Evolutionary conservation across 2,113 vertebrate species (phyloP).

Genomic region (Vidua macroura): DNA sequence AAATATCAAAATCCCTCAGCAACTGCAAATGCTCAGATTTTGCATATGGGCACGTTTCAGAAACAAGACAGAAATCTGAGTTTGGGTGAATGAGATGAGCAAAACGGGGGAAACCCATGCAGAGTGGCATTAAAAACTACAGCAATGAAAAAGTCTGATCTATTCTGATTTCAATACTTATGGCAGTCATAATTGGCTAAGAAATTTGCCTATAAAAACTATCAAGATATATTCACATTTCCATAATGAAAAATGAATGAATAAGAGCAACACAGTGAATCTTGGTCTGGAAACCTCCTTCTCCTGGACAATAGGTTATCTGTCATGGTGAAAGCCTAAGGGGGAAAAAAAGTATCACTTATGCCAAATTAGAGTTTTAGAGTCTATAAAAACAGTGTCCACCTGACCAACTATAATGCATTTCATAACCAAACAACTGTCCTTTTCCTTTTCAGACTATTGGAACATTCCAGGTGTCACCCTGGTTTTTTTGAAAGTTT

Average conservation of each 20-base stretch:
- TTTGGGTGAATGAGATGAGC: not conserved
- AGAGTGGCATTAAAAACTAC: not conserved
- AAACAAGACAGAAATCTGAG: not conserved
- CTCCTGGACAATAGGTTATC: not conserved
- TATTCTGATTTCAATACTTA: not conserved
- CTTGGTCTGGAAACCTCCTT: not conserved
- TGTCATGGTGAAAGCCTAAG: not conserved
- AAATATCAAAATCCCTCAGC: not conserved
- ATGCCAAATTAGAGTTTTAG: not conserved
- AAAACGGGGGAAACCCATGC: not conserved
- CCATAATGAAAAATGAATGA: not conserved
- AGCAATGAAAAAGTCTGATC: not conserved
- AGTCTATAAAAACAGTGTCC: not conserved
- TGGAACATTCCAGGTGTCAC: not conserved
- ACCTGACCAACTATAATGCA: not conserved
- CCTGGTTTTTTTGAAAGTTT: no score
- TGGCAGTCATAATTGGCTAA: not conserved
- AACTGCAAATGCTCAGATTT: not conserved
- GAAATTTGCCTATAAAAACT: not conserved
- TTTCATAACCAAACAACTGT: not conserved
- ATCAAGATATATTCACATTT: not conserved
- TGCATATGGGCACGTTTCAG: not conserved
- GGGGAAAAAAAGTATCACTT: fast-evolving
- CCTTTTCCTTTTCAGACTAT: not conserved
- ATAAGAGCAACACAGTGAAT: not conserved